A percentile compares a stretch with the other conserved stretches of the same genome.
These are phyloP conservation scores for Bombus polaris DNA, from an alignment of 1,140 invertebrate species.

Conservation along the genomic window DNA sequence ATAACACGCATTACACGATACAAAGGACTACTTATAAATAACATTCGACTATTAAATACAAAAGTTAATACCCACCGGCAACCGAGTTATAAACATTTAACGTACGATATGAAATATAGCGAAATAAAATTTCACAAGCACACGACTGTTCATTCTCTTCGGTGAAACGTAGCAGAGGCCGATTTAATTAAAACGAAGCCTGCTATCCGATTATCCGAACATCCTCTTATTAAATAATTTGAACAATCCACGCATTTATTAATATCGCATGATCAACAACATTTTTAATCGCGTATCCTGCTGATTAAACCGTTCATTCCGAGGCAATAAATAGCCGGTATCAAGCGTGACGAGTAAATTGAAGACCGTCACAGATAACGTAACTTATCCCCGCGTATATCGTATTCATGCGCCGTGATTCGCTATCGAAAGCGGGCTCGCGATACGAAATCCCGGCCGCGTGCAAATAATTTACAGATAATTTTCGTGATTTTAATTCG, in stretches of 20 bases:
- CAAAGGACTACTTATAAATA: too few relatives aligned
- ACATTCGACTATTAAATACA: too few relatives aligned
- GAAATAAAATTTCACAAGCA: too few relatives aligned
- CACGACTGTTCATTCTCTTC: too few relatives aligned
- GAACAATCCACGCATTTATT: neutral
- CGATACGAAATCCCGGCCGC: neutral
- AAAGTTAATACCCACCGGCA: too few relatives aligned
- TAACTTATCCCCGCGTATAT: neutral
- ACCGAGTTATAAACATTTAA: too few relatives aligned
- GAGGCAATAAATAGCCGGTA: neutral
- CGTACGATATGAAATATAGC: too few relatives aligned
- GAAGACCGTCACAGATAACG: neutral
- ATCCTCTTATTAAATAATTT: neutral
- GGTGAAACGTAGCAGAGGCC: neutral
- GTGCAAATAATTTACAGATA: conserved; percentile 5
- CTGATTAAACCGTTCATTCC: neutral
- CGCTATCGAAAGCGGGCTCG: neutral
- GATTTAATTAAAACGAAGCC: neutral
- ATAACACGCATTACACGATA: too few relatives aligned
- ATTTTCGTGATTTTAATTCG: conserved; percentile 27
- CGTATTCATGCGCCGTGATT: neutral
- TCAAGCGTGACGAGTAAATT: neutral
- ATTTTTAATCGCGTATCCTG: neutral
- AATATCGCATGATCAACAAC: neutral
- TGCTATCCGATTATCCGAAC: neutral